phyloP scores from a whole-genome alignment of 2,797 vertebrate species.

The Sciurus carolinensis region DNA sequence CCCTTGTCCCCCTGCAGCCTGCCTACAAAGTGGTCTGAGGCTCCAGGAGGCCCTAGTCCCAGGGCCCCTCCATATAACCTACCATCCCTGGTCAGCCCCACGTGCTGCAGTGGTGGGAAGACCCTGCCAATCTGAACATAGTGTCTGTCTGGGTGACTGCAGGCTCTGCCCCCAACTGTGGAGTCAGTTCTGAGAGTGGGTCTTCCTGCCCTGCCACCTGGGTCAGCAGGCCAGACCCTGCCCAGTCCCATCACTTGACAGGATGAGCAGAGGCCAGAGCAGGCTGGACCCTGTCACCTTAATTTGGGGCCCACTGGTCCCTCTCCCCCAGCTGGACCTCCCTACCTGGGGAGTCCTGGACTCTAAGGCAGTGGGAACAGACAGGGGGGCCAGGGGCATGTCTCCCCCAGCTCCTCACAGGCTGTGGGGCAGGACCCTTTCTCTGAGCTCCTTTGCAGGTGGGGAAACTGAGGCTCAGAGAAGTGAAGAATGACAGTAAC shows the following conservation, averaged over 20 bases:
- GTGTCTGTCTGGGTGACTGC: accelerated
- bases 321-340: not conserved
- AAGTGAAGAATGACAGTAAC: too few relatives aligned
- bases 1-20: not conserved
- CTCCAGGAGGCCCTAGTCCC: not conserved
- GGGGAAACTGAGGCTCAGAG: not conserved
- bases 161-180: not conserved
- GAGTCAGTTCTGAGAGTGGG: not conserved
- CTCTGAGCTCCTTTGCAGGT: not conserved
- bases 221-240: not conserved
- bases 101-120: not conserved
- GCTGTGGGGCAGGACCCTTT: not conserved
- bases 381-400: too few relatives aligned
- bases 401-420: not conserved
- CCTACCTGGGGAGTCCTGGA: not conserved
- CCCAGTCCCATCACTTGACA: accelerated
- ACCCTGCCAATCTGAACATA: accelerated
- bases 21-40: accelerated
- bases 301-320: accelerated
- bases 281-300: not conserved
- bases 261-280: not conserved
- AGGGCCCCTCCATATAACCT: accelerated
- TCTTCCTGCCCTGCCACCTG: not conserved
- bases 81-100: not conserved
- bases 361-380: too few relatives aligned